phyloP scores from a whole-genome alignment of 2,113 vertebrate genomes.

The Gobius niger region DNA sequence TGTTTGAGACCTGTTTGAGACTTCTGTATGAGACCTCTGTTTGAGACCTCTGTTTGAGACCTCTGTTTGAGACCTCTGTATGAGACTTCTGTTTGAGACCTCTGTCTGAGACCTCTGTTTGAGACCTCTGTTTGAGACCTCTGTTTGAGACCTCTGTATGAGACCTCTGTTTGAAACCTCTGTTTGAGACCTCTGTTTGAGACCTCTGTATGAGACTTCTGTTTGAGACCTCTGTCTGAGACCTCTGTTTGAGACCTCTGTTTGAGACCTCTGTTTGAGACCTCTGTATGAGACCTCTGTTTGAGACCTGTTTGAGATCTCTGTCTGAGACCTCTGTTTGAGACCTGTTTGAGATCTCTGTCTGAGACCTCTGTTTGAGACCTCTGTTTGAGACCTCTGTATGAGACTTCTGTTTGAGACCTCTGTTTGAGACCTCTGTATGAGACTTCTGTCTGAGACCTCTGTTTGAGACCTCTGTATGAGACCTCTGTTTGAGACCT shows the following conservation, averaged over 20 bases:
- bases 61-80: slow-evolving; percentile 13
- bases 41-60: slow-evolving; percentile 19
- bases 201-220: too few species aligned
- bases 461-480: slow-evolving; percentile 18
- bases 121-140: slow-evolving; percentile 15
- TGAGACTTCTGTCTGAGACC: too few species aligned
- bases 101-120: too few species aligned
- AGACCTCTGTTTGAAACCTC: too few species aligned
- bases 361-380: too few species aligned
- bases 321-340: slow-evolving; percentile 16
- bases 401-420: too few species aligned
- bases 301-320: slow-evolving; percentile 19
- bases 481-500: slow-evolving; percentile 19
- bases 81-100: slow-evolving; percentile 20
- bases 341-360: slow-evolving; percentile 17
- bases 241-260: slow-evolving; percentile 18
- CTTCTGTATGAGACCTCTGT: too few species aligned
- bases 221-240: slow-evolving; percentile 18
- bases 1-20: slow-evolving; percentile 22
- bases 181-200: slow-evolving; percentile 20
- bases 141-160: slow-evolving; percentile 15
- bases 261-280: slow-evolving; percentile 20
- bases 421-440: slow-evolving; percentile 13
- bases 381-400: slow-evolving; percentile 12
- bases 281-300: slow-evolving; percentile 11